A percentile compares a stretch with the other conserved stretches of the same genome.
Conservation (phyloP, 2,888 invertebrate genomes). For the Schizaphis graminum region DNA sequence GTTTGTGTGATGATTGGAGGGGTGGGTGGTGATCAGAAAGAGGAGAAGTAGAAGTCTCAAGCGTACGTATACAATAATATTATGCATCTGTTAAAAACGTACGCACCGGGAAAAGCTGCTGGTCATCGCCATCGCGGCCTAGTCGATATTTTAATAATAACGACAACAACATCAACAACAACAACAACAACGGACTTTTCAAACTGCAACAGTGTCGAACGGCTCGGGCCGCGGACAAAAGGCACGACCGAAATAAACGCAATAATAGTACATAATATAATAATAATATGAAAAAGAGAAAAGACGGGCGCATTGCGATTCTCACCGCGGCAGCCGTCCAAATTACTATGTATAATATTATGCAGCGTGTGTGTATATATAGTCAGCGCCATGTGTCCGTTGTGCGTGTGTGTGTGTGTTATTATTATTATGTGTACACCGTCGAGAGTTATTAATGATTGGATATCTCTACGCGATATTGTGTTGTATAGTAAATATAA, state of each 20-base stretch:
- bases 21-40: neutral
- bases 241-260: neutral
- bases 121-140: constrained; percentile 32
- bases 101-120: constrained; percentile 30
- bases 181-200: constrained; percentile 42
- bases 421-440: neutral
- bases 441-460: constrained; percentile 8
- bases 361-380: neutral
- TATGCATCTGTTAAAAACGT: neutral
- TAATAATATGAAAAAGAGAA: constrained; percentile 11
- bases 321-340: constrained; percentile 35
- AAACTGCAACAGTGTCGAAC: constrained; percentile 46
- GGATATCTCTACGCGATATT: constrained; percentile 2
- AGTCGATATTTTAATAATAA: constrained; percentile 42
- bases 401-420: constrained; percentile 4
- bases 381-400: constrained; percentile 49
- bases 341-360: constrained; percentile 38
- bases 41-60: neutral
- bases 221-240: constrained; percentile 31
- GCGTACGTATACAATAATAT: neutral
- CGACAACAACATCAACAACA: neutral
- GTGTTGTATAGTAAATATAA: neutral
- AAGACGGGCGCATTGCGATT: constrained; percentile 28
- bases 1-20: neutral
- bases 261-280: neutral